Base-by-base conservation (phyloP, 1,140 invertebrate species). In the Drosophila santomea region DNA sequence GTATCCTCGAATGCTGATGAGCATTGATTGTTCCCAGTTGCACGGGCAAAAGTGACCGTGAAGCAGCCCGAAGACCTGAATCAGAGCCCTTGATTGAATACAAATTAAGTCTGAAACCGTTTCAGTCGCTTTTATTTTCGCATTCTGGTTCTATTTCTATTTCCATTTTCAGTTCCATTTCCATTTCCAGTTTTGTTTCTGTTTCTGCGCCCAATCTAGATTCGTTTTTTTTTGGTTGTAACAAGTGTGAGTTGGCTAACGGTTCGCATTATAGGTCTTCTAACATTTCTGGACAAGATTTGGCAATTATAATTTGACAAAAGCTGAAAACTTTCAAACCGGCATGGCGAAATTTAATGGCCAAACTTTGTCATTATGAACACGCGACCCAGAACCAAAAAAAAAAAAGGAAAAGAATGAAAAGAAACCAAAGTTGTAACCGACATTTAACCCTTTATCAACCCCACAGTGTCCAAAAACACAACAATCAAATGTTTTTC, bases 61-160 rank as follows among this genome's bases (percentile, higher is more conserved):
- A 48, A 48, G 41, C 36, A 51, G 20, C 50, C 17, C 32, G 23
- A 39, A 28, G 69, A 71, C 52, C 68, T 58, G n/a, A 61, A 51
- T 12, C 23, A 44, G 55, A 38, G 10, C 52, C 76, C 68, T 73
- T 73, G 84, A 89, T 88, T 86, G 83, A 86, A 86, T 88, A 76
- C 75, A 59, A 83, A 86, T 86, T 89, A 83, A 83, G 71, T 73
- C 80, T 80, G 80, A 79, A 78, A 77, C 83, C 45, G 73, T 62
- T 55, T 39, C 32, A 36, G 38, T 64, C 15, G 17, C 41, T 41
- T 43, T 12, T 39, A 56, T 47, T 72, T 71, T 48, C 44, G 39
- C 73, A 25, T 58, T 64, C 50, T 48, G 60, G 57, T 61, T 78
- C 66, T 28, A 39, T 47, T 61, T 78, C 66, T 28, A 39, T 47